Evolutionary conservation across 2,888 invertebrate species (phyloP).

Genomic region (Linyphia triangularis): DNA sequence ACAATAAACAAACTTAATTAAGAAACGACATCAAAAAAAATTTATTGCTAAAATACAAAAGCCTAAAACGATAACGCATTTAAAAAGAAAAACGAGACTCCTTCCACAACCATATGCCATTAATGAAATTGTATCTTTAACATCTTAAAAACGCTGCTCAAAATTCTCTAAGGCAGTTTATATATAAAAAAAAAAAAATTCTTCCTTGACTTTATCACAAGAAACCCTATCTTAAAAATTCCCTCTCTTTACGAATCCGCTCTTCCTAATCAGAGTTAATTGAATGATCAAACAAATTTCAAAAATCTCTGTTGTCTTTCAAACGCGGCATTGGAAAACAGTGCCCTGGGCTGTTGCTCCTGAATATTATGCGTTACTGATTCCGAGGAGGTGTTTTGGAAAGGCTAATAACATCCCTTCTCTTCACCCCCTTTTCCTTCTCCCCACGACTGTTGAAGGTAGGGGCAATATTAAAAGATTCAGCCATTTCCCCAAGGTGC

Average conservation of each 20-base stretch:
- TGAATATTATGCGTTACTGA: constrained; percentile 28
- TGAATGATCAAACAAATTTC: constrained; percentile 60
- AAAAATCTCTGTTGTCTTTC: constrained; percentile 59
- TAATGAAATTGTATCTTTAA: not conserved
- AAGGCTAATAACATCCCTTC: constrained; percentile 9
- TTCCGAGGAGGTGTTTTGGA: not conserved
- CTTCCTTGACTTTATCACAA: constrained; percentile 1
- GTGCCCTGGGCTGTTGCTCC: constrained; percentile 50
- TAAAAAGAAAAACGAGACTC: not conserved
- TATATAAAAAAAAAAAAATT: constrained; percentile 34
- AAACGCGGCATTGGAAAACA: not conserved
- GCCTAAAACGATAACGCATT: not conserved
- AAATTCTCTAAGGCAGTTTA: not conserved
- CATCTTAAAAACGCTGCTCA: not conserved
- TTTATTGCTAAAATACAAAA: not conserved
- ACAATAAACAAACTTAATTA: not conserved
- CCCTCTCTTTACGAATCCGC: not conserved
- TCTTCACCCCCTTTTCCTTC: too few relatives aligned
- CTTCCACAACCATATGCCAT: constrained; percentile 29
- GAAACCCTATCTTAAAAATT: not conserved
- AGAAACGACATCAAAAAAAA: not conserved
- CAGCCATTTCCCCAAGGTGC: constrained; percentile 33
- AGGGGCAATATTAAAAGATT: constrained; percentile 55
- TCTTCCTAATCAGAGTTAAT: constrained; percentile 48
- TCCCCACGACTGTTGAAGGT: constrained; percentile 48